These are phyloP conservation scores for Polyommatus iphigenia DNA, from an alignment of 2,888 invertebrate species.

Conservation along the genomic window DNA sequence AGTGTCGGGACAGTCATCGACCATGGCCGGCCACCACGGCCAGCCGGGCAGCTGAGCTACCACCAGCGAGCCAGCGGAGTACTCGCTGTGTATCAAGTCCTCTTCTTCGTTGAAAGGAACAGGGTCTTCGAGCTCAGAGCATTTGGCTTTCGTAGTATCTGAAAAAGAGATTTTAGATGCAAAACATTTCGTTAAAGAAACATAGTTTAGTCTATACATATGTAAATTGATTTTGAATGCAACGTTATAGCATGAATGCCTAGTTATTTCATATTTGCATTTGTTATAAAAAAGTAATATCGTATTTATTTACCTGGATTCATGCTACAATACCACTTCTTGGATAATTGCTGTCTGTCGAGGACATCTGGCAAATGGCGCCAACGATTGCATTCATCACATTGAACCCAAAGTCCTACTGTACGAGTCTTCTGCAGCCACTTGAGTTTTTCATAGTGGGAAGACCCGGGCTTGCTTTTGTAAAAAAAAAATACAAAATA, in stretches of 20 bases:
- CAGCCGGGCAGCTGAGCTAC: conserved; percentile 82
- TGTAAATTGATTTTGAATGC: no score
- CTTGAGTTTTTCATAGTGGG: conserved; percentile 59
- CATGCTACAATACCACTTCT: conserved; percentile 82
- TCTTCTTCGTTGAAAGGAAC: conserved; percentile 68
- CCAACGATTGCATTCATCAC: conserved; percentile 81
- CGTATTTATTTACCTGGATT: conserved; percentile 70
- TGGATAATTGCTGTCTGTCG: conserved; percentile 81
- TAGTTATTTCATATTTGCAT: no score
- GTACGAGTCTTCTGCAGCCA: conserved; percentile 76
- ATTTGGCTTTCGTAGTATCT: conserved; percentile 73
- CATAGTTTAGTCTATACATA: no score
- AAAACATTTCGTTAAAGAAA: no score
- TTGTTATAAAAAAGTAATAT: no score
- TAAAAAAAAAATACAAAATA: conserved; percentile 47
- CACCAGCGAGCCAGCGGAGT: conserved; percentile 83
- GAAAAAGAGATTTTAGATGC: conserved; percentile 30
- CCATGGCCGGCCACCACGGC: conserved; percentile 88
- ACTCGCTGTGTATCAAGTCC: conserved; percentile 80
- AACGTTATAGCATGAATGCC: no score
- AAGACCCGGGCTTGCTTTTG: conserved; percentile 53
- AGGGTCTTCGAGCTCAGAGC: conserved; percentile 72
- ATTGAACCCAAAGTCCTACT: conserved; percentile 80
- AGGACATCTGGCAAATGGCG: conserved; percentile 75
- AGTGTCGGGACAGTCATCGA: conserved; percentile 83